phyloP scores from a whole-genome alignment of 2,113 vertebrate species.

The Daphoenositta chrysoptera region DNA sequence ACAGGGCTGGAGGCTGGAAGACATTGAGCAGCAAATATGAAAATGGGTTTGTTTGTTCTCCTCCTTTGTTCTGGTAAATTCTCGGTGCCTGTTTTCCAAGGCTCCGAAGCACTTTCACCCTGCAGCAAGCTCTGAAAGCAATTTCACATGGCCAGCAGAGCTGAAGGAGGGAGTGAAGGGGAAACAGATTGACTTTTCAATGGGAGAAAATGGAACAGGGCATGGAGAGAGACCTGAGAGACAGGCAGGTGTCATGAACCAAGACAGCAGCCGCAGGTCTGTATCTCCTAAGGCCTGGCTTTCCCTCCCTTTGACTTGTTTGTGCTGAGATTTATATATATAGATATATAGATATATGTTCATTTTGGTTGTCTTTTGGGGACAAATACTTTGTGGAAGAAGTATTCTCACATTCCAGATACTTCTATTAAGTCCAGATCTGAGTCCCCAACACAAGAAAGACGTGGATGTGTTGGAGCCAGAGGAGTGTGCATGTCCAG shows the following conservation, averaged over 20 bases:
- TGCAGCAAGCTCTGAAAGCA: slow-evolving; percentile 34
- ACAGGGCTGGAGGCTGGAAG: slow-evolving; percentile 5
- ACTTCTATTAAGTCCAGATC: not conserved
- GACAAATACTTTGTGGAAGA: not conserved
- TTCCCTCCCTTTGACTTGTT: not conserved
- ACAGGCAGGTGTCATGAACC: not conserved
- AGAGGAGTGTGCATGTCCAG: too few relatives aligned
- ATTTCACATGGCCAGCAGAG: slow-evolving; percentile 16
- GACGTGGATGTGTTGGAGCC: not conserved
- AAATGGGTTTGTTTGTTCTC: slow-evolving; percentile 22
- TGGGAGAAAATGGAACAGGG: not conserved
- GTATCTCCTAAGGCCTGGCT: not conserved
- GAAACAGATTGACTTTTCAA: not conserved
- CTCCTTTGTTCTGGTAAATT: not conserved
- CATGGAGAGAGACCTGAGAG: not conserved
- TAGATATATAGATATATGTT: too few relatives aligned
- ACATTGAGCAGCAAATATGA: slow-evolving; percentile 30
- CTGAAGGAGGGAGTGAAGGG: not conserved
- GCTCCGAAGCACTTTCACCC: slow-evolving; percentile 30
- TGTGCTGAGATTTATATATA: not conserved
- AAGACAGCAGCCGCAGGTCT: not conserved
- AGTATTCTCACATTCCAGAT: not conserved
- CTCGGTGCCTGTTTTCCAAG: not conserved
- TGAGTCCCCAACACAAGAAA: not conserved
- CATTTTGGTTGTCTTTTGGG: not conserved